Percentiles rank a stretch among this genome's conserved stretches.
phyloP scores from a whole-genome alignment of 2,888 invertebrate genomes.

The Bellardia bayeri region DNA sequence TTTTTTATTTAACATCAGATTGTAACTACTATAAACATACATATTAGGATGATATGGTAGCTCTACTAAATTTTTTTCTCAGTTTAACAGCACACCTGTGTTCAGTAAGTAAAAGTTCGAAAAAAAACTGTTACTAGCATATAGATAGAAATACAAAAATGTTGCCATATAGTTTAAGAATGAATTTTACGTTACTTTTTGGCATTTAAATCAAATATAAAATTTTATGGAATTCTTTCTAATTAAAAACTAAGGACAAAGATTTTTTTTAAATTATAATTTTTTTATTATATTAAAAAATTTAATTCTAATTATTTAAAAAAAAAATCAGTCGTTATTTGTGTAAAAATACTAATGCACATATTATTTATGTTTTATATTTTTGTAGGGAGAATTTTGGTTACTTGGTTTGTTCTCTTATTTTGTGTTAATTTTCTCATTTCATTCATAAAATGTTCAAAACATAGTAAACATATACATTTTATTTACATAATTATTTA shows the following conservation, averaged over 20 bases:
- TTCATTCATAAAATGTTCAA: conserved; percentile 44
- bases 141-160: not conserved
- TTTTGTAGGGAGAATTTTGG: no score
- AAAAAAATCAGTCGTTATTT: not conserved
- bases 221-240: no score
- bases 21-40: not conserved
- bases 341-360: not conserved
- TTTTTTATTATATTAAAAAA: no score
- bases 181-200: not conserved
- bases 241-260: no score
- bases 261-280: no score
- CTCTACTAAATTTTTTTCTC: not conserved
- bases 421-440: not conserved
- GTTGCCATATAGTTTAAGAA: not conserved
- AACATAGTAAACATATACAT: not conserved
- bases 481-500: conserved; percentile 26
- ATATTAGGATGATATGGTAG: conserved; percentile 14
- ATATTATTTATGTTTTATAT: not conserved
- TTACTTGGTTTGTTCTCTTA: not conserved
- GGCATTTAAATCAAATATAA: not conserved
- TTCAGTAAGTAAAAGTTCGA: not conserved
- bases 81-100: conserved; percentile 25
- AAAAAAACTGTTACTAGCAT: not conserved
- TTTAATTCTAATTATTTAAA: no score
- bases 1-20: no score